These are phyloP conservation scores for Periplaneta americana DNA, from an alignment of 1,140 invertebrate species.

Conservation along the genomic window DNA sequence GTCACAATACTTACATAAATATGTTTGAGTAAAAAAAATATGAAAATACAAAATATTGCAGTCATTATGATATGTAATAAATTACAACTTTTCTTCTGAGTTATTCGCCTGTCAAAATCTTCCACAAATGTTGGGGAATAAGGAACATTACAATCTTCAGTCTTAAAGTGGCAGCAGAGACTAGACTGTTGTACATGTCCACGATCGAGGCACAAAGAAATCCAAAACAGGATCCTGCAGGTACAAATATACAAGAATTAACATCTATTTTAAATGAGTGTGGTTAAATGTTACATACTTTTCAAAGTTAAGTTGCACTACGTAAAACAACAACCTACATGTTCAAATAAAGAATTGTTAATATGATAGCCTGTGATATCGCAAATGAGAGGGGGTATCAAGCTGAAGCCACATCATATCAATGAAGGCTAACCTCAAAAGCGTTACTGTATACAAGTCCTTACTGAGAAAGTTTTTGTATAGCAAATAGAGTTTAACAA, in stretches of 20 bases:
- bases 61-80: not conserved
- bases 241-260: not conserved
- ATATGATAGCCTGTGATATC: not conserved
- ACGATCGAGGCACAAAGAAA: slow-evolving; percentile 6
- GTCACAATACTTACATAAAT: too few species aligned
- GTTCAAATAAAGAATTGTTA: not conserved
- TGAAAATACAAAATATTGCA: not conserved
- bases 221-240: not conserved
- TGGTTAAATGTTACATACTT: too few species aligned
- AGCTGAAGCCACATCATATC: not conserved
- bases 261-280: not conserved
- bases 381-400: not conserved
- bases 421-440: not conserved
- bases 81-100: not conserved
- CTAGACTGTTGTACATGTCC: not conserved
- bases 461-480: not conserved
- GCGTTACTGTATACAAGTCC: not conserved
- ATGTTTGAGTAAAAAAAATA: too few species aligned
- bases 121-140: not conserved
- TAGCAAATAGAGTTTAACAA: too few species aligned
- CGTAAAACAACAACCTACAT: not conserved
- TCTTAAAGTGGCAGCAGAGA: not conserved
- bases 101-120: too few species aligned
- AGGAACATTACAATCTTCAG: not conserved
- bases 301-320: not conserved